Evolutionary conservation across 1,140 invertebrate genomes (phyloP).

Genomic region (Magallana ariakensis): DNA sequence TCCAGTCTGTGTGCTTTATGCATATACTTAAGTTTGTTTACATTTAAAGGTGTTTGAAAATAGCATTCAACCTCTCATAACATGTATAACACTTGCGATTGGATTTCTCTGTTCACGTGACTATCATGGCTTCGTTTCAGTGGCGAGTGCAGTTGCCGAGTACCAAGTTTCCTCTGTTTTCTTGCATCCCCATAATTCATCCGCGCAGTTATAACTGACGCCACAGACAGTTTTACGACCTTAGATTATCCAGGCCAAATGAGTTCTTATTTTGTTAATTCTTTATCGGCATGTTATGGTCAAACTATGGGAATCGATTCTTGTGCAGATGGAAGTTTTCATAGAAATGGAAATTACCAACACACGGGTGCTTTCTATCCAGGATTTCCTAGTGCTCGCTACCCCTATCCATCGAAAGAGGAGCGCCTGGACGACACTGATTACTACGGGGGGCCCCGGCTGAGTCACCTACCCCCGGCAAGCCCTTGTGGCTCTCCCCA

Average conservation of each 20-base stretch:
- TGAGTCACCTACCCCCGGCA: constrained; percentile 71
- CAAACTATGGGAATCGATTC: constrained; percentile 72
- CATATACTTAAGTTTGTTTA: constrained; percentile 15
- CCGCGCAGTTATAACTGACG: constrained; percentile 64
- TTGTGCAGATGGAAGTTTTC: constrained; percentile 70
- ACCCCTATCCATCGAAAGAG: constrained; percentile 67
- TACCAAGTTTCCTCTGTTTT: constrained; percentile 49
- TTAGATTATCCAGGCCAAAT: constrained; percentile 68
- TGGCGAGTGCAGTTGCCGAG: constrained; percentile 54
- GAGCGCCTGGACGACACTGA: constrained; percentile 68
- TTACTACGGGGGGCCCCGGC: constrained; percentile 68
- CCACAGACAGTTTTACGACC: constrained; percentile 73
- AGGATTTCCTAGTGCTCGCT: constrained; percentile 65
- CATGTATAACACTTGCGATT: constrained; percentile 50
- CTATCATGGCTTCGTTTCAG: constrained; percentile 62
- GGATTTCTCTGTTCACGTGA: constrained; percentile 56
- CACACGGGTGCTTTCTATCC: constrained; percentile 68
- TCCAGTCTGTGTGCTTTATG: not conserved
- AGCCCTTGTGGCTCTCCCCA: constrained; percentile 71
- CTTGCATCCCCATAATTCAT: constrained; percentile 70
- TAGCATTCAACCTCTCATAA: constrained; percentile 36
- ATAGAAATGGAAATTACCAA: constrained; percentile 69
- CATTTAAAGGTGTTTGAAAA: constrained; percentile 41
- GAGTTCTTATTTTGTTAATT: constrained; percentile 78
- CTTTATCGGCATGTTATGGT: constrained; percentile 75